These are phyloP conservation scores for Diplazon laetatorius DNA, from an alignment of 2,888 invertebrate species.

Conservation along the genomic window DNA sequence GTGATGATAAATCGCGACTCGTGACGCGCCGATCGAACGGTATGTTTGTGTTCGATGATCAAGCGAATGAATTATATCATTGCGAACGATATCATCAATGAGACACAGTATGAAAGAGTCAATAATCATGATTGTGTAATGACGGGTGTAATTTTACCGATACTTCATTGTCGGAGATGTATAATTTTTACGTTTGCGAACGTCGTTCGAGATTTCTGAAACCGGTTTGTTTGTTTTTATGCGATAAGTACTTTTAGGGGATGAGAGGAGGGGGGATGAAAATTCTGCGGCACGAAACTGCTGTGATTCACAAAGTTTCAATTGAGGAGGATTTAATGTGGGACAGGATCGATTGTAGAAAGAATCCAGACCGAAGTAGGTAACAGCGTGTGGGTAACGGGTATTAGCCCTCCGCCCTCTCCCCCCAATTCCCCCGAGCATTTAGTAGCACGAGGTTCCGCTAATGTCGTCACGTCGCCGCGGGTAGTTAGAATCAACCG, in stretches of 20 bases:
- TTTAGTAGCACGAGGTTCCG: constrained; percentile 75
- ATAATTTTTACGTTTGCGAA: too few species aligned
- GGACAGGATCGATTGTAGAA: constrained; percentile 11
- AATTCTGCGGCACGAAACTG: too few species aligned
- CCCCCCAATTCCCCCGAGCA: constrained; percentile 65
- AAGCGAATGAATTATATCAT: constrained; percentile 46
- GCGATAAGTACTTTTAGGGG: too few species aligned
- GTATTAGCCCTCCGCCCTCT: constrained; percentile 61
- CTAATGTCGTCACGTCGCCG: constrained; percentile 78
- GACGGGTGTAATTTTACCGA: too few species aligned
- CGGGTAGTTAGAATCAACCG: constrained; percentile 78
- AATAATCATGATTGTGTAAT: background rate
- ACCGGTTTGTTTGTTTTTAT: too few species aligned
- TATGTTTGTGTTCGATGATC: constrained; percentile 38
- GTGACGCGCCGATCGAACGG: background rate
- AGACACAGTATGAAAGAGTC: background rate
- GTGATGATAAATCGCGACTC: background rate
- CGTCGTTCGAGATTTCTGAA: too few species aligned
- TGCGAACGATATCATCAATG: constrained; percentile 10
- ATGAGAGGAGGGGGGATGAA: too few species aligned
- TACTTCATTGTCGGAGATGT: too few species aligned
- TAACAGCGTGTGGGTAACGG: constrained; percentile 46
- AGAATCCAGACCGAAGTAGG: constrained; percentile 16
- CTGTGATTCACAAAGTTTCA: too few species aligned
- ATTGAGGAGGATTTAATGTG: background rate